Evolutionary conservation across 2,113 vertebrate genomes (phyloP).

Genomic region (Aythya baeri): DNA sequence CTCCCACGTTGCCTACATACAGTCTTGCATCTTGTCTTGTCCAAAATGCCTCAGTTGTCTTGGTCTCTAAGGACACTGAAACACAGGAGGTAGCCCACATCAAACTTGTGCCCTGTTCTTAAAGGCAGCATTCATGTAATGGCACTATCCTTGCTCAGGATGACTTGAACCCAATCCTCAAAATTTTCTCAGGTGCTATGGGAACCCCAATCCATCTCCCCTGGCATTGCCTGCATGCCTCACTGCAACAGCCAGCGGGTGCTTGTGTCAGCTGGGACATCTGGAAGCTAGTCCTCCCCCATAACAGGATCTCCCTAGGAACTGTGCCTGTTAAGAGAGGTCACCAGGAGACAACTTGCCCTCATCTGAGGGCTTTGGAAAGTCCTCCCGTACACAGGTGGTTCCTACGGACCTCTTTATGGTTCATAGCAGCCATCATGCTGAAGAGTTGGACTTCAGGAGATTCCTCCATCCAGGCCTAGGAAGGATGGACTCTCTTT

Average conservation of each 20-base stretch:
- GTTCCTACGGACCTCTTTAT: background rate
- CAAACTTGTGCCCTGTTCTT: background rate
- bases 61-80: background rate
- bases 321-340: fast-evolving
- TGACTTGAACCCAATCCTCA: background rate
- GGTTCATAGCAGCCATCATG: background rate
- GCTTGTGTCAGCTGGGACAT: background rate
- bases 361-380: background rate
- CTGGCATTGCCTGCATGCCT: background rate
- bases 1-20: background rate
- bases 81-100: fast-evolving
- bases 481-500: background rate
- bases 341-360: background rate
- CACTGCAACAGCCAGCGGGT: background rate
- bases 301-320: background rate
- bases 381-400: background rate
- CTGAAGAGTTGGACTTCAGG: background rate
- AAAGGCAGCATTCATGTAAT: background rate
- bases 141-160: background rate
- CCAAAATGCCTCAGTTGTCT: background rate
- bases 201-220: fast-evolving
- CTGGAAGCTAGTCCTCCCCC: background rate
- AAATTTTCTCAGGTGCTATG: background rate
- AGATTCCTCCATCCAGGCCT: background rate
- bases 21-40: background rate